Conservation (phyloP, 2,113 vertebrate genomes). For the Engystomops pustulosus region DNA sequence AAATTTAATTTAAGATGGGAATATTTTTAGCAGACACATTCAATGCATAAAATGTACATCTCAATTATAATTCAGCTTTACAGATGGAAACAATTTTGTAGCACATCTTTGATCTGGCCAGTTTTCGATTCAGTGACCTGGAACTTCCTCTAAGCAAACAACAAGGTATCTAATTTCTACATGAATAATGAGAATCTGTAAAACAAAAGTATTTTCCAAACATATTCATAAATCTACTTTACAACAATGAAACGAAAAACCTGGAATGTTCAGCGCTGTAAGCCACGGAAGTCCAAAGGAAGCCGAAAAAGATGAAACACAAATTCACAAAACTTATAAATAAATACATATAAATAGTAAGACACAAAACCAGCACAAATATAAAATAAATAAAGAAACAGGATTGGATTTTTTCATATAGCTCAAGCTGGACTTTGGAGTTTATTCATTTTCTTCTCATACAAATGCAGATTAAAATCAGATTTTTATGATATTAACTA, state of each 20-base stretch:
- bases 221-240: conserved; percentile 53
- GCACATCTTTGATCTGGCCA: conserved; percentile 50
- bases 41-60: conserved; percentile 11
- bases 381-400: too few relatives aligned
- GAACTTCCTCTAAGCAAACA: conserved; percentile 52
- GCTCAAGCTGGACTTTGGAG: not conserved
- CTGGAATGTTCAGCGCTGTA: conserved; percentile 19
- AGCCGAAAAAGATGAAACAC: not conserved
- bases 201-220: conserved; percentile 49
- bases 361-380: not conserved
- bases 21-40: not conserved
- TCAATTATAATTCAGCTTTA: conserved; percentile 27
- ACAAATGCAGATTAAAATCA: too few relatives aligned
- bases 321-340: not conserved
- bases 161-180: conserved; percentile 55
- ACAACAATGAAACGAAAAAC: conserved; percentile 37
- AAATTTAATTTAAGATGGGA: not conserved
- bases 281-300: not conserved
- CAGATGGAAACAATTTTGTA: conserved; percentile 55
- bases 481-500: too few relatives aligned
- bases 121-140: conserved; percentile 49
- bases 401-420: too few relatives aligned
- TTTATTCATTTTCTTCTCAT: not conserved
- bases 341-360: not conserved
- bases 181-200: conserved; percentile 52